phyloP scores from a whole-genome alignment of 92 coral and sea anemone species.

The Zoanthus sansibaricus region DNA sequence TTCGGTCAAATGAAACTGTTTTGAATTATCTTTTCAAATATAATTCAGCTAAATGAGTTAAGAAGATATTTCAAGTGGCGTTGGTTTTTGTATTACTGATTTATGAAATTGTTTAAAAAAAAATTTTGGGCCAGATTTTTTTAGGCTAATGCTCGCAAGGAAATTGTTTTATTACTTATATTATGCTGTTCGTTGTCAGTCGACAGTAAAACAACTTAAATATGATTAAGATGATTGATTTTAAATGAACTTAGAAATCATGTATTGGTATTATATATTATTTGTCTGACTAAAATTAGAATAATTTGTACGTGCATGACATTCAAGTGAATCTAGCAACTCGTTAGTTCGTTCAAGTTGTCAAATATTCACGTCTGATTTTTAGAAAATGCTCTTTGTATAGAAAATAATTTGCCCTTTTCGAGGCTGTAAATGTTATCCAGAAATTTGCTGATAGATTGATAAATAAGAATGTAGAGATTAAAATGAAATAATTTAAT shows the following conservation, averaged over 20 bases:
- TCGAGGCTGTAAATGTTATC: slow-evolving; percentile 2
- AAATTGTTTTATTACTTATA: slow-evolving; percentile 3
- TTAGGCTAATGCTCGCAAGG: not conserved
- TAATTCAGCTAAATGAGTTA: not conserved
- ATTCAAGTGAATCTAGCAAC: slow-evolving; percentile 22
- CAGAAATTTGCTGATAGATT: slow-evolving; percentile 16
- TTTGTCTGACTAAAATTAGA: not conserved
- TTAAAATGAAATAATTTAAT: slow-evolving; percentile 41
- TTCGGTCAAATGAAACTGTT: not conserved
- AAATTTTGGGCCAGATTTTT: not conserved
- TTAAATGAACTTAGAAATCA: not conserved
- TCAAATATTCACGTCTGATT: not conserved
- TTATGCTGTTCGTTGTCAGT: not conserved
- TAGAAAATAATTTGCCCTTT: not conserved
- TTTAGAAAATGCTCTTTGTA: slow-evolving; percentile 3
- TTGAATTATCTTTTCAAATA: not conserved
- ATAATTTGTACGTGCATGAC: slow-evolving; percentile 23
- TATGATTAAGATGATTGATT: not conserved
- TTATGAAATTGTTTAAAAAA: not conserved
- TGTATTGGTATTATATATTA: not conserved
- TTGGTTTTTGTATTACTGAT: slow-evolving; percentile 7
- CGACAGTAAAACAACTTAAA: not conserved
- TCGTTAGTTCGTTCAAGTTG: not conserved
- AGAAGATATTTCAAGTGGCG: not conserved
- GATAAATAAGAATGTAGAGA: slow-evolving; percentile 38